Evolutionary conservation across 2,797 vertebrate genomes (phyloP).

Genomic region (Notolepis coatsorum): DNA sequence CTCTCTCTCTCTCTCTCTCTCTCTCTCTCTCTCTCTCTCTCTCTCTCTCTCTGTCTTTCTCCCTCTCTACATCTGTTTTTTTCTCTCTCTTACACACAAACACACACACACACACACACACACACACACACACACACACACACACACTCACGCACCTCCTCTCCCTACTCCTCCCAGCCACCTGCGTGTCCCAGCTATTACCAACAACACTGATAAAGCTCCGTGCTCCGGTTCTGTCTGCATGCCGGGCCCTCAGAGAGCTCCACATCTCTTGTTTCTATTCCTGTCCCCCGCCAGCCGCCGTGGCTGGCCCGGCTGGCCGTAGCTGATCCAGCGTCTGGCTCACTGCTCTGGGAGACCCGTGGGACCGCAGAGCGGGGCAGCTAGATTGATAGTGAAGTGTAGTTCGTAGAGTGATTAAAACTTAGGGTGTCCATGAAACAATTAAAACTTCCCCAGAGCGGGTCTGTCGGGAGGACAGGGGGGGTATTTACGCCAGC

Average conservation of each 20-base stretch:
- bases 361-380: slow-evolving; percentile 50
- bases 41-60: too few species aligned
- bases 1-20: too few species aligned
- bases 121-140: slow-evolving; percentile 1
- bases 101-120: slow-evolving; percentile 15
- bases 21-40: too few species aligned
- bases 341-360: slow-evolving; percentile 54
- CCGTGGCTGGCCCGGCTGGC: slow-evolving; percentile 26
- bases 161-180: slow-evolving; percentile 50
- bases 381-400: slow-evolving; percentile 68
- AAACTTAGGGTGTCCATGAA: slow-evolving; percentile 66
- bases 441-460: slow-evolving; percentile 60
- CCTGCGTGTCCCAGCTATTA: slow-evolving; percentile 70
- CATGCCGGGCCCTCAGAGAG: slow-evolving; percentile 53
- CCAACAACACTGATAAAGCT: slow-evolving; percentile 64
- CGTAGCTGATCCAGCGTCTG: slow-evolving; percentile 46
- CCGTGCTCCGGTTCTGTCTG: slow-evolving; percentile 50
- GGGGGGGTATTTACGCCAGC: slow-evolving; percentile 25
- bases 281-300: slow-evolving; percentile 52
- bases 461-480: slow-evolving; percentile 38
- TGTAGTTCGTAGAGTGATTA: slow-evolving; percentile 71
- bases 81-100: too few species aligned
- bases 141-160: slow-evolving; percentile 1
- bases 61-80: too few species aligned
- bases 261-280: slow-evolving; percentile 56